These are phyloP conservation scores for Zosterops borbonicus DNA, from an alignment of 2,113 vertebrate species.

Conservation along the genomic window DNA sequence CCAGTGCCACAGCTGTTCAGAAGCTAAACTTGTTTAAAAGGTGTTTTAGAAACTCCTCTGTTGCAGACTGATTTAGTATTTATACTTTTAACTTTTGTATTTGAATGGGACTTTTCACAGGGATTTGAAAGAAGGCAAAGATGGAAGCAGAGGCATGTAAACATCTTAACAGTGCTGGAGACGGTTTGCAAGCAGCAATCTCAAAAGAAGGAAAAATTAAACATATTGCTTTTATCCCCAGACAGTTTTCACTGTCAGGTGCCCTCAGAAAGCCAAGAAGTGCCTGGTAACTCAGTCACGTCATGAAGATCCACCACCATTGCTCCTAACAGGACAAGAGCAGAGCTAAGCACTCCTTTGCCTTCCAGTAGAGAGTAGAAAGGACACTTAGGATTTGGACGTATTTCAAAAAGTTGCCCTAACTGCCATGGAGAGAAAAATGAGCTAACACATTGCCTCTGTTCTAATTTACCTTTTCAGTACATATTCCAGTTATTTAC, in stretches of 20 bases:
- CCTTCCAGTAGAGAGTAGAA: not conserved
- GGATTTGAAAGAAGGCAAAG: not conserved
- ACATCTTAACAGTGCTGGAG: not conserved
- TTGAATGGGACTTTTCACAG: not conserved
- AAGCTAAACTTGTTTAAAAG: not conserved
- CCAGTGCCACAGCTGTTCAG: not conserved
- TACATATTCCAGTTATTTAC: not conserved
- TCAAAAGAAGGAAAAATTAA: not conserved
- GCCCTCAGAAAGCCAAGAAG: not conserved
- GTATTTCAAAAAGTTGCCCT: not conserved
- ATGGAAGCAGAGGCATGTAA: not conserved
- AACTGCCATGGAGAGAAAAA: not conserved
- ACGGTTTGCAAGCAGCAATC: not conserved
- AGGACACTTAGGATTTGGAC: not conserved
- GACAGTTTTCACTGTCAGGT: not conserved
- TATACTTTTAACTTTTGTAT: not conserved
- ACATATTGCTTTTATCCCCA: not conserved
- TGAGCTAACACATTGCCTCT: not conserved
- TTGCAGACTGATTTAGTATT: not conserved
- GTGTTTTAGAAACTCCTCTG: not conserved
- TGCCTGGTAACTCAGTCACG: not conserved
- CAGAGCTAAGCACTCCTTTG: not conserved
- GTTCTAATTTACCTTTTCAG: not conserved
- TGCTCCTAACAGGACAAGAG: accelerated
- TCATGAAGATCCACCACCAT: not conserved